Evolutionary conservation across 2,888 invertebrate species (phyloP).

Genomic region (Dynastes maya): DNA sequence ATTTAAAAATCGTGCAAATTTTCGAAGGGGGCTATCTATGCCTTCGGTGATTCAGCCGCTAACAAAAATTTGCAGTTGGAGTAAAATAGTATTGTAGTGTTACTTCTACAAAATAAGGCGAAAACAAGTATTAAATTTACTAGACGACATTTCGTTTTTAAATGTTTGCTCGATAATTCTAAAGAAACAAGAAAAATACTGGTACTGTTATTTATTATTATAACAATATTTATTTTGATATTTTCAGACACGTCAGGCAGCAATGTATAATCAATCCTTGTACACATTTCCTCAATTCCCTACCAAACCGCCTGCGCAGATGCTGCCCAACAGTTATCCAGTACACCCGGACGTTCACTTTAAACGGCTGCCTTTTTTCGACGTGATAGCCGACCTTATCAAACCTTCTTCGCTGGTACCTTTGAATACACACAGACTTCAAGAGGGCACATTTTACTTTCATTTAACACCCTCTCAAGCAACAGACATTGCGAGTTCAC

Average conservation of each 20-base stretch:
- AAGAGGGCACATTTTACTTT: conserved; percentile 90
- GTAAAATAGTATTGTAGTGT: no score
- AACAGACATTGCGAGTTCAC: conserved; percentile 88
- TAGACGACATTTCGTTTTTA: no score
- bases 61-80: no score
- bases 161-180: no score
- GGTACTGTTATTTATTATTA: neutral
- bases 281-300: conserved; percentile 70
- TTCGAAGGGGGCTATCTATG: no score
- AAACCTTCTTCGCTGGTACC: conserved; percentile 91
- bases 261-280: conserved; percentile 74
- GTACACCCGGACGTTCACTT: conserved; percentile 95
- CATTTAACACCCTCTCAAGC: conserved; percentile 95
- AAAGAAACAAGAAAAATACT: no score
- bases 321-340: conserved; percentile 77
- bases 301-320: conserved; percentile 57
- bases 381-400: conserved; percentile 87
- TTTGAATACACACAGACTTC: conserved; percentile 81
- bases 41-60: no score
- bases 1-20: no score
- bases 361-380: conserved; percentile 94
- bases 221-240: neutral
- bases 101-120: no score
- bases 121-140: no score
- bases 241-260: conserved; percentile 73